Conservation (phyloP, 2,113 vertebrate genomes). For the Callipepla californica region DNA sequence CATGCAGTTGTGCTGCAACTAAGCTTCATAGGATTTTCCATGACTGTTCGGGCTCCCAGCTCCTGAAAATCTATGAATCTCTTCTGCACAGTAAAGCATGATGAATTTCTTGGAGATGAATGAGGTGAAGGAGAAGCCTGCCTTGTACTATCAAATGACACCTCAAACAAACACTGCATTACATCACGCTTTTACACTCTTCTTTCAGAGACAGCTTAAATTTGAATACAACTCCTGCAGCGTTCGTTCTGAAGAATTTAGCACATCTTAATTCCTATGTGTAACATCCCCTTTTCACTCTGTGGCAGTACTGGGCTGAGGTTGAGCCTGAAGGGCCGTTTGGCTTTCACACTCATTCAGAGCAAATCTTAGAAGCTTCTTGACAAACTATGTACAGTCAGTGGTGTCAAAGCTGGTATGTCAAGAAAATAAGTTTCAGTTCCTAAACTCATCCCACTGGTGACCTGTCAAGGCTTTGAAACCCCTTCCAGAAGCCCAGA, state of each 20-base stretch:
- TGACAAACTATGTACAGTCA: slow-evolving; percentile 34
- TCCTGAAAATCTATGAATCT: not conserved
- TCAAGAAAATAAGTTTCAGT: slow-evolving; percentile 63
- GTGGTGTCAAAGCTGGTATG: slow-evolving; percentile 12
- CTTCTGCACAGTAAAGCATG: not conserved
- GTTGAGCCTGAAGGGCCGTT: slow-evolving; percentile 19
- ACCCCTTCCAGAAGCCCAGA: slow-evolving; percentile 36
- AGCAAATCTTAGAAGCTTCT: slow-evolving; percentile 40
- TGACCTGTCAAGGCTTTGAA: slow-evolving; percentile 37
- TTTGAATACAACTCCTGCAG: not conserved
- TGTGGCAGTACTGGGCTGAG: not conserved
- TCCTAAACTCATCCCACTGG: slow-evolving; percentile 57
- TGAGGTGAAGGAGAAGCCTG: not conserved
- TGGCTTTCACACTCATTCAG: slow-evolving; percentile 31
- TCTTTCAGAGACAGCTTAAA: not conserved
- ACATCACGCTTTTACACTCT: not conserved
- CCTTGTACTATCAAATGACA: not conserved
- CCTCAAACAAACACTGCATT: not conserved
- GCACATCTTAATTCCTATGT: slow-evolving; percentile 34
- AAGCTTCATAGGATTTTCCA: not conserved
- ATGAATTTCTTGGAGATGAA: not conserved
- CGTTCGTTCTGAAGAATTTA: slow-evolving; percentile 34
- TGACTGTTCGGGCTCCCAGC: not conserved
- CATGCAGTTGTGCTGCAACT: not conserved
- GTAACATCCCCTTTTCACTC: slow-evolving; percentile 39